A percentile compares a stretch with the other conserved stretches of the same genome.
Evolutionary conservation across 2,797 vertebrate genomes (phyloP).

Genomic region (Syncerus caffer): DNA sequence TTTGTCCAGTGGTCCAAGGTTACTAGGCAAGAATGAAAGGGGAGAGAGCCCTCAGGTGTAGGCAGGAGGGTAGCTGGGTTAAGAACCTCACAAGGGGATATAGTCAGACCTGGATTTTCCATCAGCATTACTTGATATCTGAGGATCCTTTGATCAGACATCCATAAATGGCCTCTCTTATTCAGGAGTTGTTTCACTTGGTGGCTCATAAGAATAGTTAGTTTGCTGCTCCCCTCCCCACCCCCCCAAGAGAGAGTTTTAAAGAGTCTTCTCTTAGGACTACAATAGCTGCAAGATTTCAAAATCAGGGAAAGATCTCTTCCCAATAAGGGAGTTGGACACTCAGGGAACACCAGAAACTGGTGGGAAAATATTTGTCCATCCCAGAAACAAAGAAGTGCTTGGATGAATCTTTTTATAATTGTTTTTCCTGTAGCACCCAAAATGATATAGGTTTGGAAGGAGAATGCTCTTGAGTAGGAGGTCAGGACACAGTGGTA

Average conservation of each 20-base stretch:
- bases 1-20: neutral
- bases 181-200: neutral
- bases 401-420: neutral
- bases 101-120: neutral
- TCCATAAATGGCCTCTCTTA: neutral
- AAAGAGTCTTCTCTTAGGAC: neutral
- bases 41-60: rapidly evolving
- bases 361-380: neutral
- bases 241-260: neutral
- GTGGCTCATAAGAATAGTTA: neutral
- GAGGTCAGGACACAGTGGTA: neutral
- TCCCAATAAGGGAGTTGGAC: neutral
- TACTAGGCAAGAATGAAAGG: neutral
- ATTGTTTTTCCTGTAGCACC: neutral
- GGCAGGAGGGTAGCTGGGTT: neutral
- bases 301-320: neutral
- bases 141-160: neutral
- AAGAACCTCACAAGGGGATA: neutral
- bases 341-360: neutral
- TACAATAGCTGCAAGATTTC: neutral
- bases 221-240: neutral
- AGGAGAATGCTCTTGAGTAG: neutral
- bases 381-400: neutral
- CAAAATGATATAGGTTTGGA: neutral
- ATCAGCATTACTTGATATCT: neutral